Base-by-base conservation (phyloP, 1,140 invertebrate genomes). In the Sycophaga agraensis region DNA sequence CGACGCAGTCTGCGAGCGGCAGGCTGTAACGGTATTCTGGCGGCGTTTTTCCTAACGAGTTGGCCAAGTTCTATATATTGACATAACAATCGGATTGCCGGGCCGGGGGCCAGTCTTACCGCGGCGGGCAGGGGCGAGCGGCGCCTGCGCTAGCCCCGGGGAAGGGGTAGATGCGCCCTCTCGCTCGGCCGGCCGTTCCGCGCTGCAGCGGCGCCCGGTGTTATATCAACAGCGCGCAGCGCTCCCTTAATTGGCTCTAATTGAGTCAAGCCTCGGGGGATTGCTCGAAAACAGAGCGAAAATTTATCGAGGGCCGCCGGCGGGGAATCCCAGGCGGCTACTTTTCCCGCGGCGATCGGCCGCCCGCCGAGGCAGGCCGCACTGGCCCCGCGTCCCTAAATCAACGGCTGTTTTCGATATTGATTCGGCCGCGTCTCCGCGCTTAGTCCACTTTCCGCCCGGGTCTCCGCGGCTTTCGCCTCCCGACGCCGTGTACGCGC, bases 221-320 rank as follows among this genome's bases (percentile, higher is more conserved):
- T 53, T 63, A 63, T 63, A 63, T 63, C 61, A 63, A 58, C 61
- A 51, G 53, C 43, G 42, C 45, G 45, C 60, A 54, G 37, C 24
- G n/a, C 53, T 45, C 55, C 45, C 21, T 37, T 63, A 63, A 63
- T 63, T 63, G 61, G 46, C 61, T 63, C 54, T 63, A 63, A 63
- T 63, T 63, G 61, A 63, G 54, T 63, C 49, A 40, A 49, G 61
- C 61, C 61, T 48, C 43, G 19, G 37, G 51, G 61, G 48, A 63
- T 57, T 57, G 54, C 60, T 63, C 53, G 60, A 63, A 63, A 56
- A 63, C 39, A 57, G 54, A 43, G 54, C 48, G 53, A 63, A 58
- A 63, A 63, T 63, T 63, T 63, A 63, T 63, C 54, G 61, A 21
- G 48, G 21, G 12, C 14, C 31, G 17, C 16, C 17, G 1, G 17